A percentile compares a stretch with the other conserved stretches of the same genome.
phyloP scores from a whole-genome alignment of 2,888 invertebrate genomes.

The Fragum sueziense region DNA sequence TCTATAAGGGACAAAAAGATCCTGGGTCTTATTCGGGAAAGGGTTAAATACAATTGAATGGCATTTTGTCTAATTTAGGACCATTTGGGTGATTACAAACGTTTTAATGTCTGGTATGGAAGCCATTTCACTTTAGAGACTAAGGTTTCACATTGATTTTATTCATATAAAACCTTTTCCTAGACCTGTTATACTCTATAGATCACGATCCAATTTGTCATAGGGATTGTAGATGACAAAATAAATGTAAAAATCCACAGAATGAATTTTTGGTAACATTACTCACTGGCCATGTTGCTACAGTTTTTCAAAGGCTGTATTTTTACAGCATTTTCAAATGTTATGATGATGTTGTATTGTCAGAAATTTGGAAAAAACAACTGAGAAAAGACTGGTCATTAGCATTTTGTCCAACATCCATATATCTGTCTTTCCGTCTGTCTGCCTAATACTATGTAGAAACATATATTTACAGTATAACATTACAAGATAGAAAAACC shows the following conservation, averaged over 20 bases:
- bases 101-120: neutral
- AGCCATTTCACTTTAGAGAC: neutral
- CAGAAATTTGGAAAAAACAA: neutral
- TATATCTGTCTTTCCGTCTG: neutral
- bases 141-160: neutral
- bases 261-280: no score
- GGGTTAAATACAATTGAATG: neutral
- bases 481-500: neutral
- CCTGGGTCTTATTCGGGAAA: no score
- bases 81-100: neutral
- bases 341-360: no score
- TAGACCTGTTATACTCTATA: neutral
- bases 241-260: neutral
- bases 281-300: no score
- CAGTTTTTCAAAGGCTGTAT: no score
- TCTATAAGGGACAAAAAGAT: no score
- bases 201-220: neutral
- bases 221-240: neutral
- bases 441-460: neutral
- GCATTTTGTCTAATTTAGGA: constrained; percentile 1
- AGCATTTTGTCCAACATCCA: no score
- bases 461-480: neutral
- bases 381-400: no score
- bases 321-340: no score
- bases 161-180: neutral